phyloP scores from a whole-genome alignment of 1,140 invertebrate genomes.

The Patella vulgata region DNA sequence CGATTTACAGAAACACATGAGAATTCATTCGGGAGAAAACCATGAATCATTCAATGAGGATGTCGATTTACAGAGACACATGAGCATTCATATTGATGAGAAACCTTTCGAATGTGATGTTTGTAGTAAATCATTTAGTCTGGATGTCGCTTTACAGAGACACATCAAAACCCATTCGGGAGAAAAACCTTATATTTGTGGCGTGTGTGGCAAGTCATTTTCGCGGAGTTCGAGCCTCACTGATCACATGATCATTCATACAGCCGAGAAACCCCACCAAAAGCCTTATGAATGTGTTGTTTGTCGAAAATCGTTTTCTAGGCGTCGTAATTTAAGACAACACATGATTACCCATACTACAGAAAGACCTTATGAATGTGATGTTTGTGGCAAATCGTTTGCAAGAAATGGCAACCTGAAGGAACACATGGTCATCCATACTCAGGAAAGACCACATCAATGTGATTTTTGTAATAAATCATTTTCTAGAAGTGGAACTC shows the following conservation, averaged over 20 bases:
- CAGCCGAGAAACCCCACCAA: conserved; percentile 60
- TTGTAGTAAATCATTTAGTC: conserved; percentile 88
- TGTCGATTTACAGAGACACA: conserved; percentile 20
- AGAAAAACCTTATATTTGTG: conserved; percentile 79
- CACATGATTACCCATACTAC: conserved; percentile 29
- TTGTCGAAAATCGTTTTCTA: conserved; percentile 37
- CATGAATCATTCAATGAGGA: conserved; percentile 21
- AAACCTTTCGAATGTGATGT: conserved; percentile 71
- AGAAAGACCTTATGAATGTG: conserved; percentile 72
- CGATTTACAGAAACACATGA: conserved; percentile 10
- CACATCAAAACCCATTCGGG: conserved; percentile 85
- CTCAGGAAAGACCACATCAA: conserved; percentile 59
- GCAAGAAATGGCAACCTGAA: conserved; percentile 95
- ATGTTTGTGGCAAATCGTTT: conserved; percentile 93
- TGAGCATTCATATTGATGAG: conserved; percentile 26
- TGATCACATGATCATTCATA: conserved; percentile 32
- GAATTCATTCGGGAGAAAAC: conserved; percentile 24
- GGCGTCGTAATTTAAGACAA: conserved; percentile 26
- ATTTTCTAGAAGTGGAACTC: no score
- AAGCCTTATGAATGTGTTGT: no score
- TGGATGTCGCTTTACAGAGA: conserved; percentile 85
- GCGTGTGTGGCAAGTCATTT: conserved; percentile 44
- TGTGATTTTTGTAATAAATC: conserved; percentile 30
- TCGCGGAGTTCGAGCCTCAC: conserved; percentile 22
- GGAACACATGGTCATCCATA: conserved; percentile 93